Evolutionary conservation across 1,140 invertebrate species (phyloP).

Genomic region (Andrena cerasifolii): DNA sequence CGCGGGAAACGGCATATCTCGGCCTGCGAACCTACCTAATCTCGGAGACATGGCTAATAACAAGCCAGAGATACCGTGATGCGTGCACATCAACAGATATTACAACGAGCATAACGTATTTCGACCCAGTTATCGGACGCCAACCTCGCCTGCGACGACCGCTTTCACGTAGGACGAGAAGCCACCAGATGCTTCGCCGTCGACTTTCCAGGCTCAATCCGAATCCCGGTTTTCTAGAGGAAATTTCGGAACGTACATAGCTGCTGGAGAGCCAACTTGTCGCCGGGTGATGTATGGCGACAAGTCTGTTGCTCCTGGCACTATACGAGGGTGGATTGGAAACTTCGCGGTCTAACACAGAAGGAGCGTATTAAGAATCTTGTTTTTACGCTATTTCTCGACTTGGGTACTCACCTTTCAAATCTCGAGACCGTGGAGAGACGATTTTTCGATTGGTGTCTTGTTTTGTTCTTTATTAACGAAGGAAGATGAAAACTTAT

Average conservation of each 20-base stretch:
- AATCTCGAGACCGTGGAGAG: too few species aligned
- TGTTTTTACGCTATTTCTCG: too few species aligned
- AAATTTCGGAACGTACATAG: conserved; percentile 2
- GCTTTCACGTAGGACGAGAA: neutral
- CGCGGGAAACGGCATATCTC: conserved; percentile 4
- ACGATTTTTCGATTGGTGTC: too few species aligned
- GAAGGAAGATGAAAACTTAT: too few species aligned
- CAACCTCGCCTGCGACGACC: neutral
- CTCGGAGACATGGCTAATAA: conserved; percentile 35
- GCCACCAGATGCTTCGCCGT: neutral
- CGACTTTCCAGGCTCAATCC: too few species aligned
- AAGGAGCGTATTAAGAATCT: too few species aligned
- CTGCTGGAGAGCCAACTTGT: neutral
- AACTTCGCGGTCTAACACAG: too few species aligned
- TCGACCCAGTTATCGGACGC: conserved; percentile 23
- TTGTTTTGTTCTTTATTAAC: too few species aligned
- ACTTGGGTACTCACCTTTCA: too few species aligned
- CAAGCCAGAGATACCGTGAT: conserved; percentile 37
- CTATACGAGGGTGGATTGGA: too few species aligned
- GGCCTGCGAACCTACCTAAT: conserved; percentile 34
- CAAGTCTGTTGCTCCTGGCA: neutral
- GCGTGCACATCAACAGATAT: conserved; percentile 49
- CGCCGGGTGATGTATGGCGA: neutral
- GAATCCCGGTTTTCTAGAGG: neutral
- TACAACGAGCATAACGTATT: conserved; percentile 14